Base-by-base conservation (phyloP, 2,797 vertebrate species). In the Acrocephalus scirpaceus region DNA sequence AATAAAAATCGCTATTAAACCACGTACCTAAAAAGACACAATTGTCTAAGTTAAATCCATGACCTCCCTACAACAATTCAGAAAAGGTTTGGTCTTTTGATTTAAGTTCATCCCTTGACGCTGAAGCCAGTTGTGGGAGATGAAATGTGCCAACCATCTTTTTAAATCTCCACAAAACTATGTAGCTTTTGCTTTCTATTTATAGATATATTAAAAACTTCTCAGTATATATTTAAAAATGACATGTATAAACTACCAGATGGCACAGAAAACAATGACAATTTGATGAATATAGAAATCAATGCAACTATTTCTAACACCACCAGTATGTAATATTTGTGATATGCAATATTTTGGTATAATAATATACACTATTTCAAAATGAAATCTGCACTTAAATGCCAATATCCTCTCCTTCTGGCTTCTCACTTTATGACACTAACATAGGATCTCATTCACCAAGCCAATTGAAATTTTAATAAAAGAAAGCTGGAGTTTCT, bases 401-500 rank as follows among this genome's bases (percentile, higher is more conserved):
- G 97, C 98, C 98, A 98, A 98, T 98, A 98, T 98, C 97, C 97
- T 98, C 97, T 98, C 97, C 98, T 98, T 98, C 98, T 98, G 98
- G 97, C 97, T 98, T 97, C 98, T 98, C 98, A 98, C 98, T 98
- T 98, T 98, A 98, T 98, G 98, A 98, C 98, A 98, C 97, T 98
- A 98, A 97, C 98, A 97, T 97, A 98, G 97, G 97, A 97, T 98
- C 98, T 98, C 98, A 98, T 98, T 98, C 98, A 98, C 98, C 96
- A 97, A 98, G 98, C 98, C 98, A 98, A 98, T 98, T 98, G 98
- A 98, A 98, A 98, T 98, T 98, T 98, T 98, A 98, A 98, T 98
- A 98, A 98, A 98, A 98, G 98, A 98, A 98, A 98, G 98, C 98
- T 98, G 98, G 98, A 98, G 98, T 98, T 98, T 98, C 98, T 98